Conservation (phyloP, 2,888 invertebrate species). For the Aleiodes alternator region DNA sequence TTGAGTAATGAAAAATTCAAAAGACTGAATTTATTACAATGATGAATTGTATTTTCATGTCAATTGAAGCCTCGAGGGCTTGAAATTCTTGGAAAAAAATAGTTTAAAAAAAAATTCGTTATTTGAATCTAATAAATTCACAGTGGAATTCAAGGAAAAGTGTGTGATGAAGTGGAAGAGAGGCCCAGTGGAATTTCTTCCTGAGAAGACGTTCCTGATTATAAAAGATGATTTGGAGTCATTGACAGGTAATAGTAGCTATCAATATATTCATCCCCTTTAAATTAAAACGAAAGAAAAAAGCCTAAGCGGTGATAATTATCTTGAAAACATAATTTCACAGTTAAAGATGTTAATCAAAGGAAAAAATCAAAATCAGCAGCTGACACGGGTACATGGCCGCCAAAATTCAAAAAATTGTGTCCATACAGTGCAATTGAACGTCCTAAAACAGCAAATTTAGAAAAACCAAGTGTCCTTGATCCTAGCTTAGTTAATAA, state of each 20-base stretch:
- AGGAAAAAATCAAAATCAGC: constrained; percentile 57
- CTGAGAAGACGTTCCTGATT: constrained; percentile 69
- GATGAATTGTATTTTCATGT: not conserved
- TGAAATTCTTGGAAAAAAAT: constrained; percentile 10
- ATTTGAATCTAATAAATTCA: not conserved
- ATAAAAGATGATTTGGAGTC: constrained; percentile 62
- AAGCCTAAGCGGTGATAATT: not conserved
- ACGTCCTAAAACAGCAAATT: constrained; percentile 78
- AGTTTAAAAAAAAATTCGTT: too few relatives aligned
- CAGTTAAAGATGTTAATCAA: constrained; percentile 50
- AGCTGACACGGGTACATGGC: constrained; percentile 66
- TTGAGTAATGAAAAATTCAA: constrained; percentile 13
- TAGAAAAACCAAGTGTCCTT: constrained; percentile 78
- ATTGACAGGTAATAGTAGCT: constrained; percentile 50
- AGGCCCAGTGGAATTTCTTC: constrained; percentile 61
- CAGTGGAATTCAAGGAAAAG: constrained; percentile 12
- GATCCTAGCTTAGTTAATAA: constrained; percentile 77
- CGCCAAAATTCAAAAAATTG: constrained; percentile 65
- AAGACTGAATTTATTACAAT: constrained; percentile 1
- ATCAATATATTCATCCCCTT: not conserved
- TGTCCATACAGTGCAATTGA: constrained; percentile 50
- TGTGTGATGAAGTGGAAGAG: constrained; percentile 67
- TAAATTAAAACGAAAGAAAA: not conserved
- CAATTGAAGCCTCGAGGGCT: constrained; percentile 21
- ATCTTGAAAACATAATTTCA: constrained; percentile 15